A percentile compares a stretch with the other conserved stretches of the same genome.
These are phyloP conservation scores for Ranitomeya imitator DNA, from an alignment of 2,113 vertebrate genomes.

Conservation along the genomic window DNA sequence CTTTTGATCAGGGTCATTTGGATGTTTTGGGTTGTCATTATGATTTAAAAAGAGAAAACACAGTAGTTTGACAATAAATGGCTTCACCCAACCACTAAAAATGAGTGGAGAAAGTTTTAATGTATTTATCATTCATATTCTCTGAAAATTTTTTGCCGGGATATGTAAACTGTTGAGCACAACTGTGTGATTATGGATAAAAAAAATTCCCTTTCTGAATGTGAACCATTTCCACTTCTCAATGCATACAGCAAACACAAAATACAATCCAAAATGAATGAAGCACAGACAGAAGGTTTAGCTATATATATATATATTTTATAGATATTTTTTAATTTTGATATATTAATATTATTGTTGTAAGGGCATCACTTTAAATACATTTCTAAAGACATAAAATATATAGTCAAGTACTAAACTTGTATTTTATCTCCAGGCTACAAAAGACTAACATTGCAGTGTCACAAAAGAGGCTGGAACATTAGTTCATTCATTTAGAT, in stretches of 20 bases:
- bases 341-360: slow-evolving; percentile 67
- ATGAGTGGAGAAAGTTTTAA: too few relatives aligned
- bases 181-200: too few relatives aligned
- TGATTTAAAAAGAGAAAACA: too few relatives aligned
- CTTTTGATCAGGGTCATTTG: too few relatives aligned
- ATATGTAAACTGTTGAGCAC: too few relatives aligned
- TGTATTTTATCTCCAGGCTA: slow-evolving; percentile 74
- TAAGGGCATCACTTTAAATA: slow-evolving; percentile 77
- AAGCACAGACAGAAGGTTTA: slow-evolving; percentile 22
- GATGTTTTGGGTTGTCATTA: too few relatives aligned
- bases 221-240: not conserved
- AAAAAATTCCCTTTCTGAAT: too few relatives aligned
- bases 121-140: too few relatives aligned
- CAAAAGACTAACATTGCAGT: slow-evolving; percentile 84
- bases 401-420: slow-evolving; percentile 76
- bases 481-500: slow-evolving; percentile 66
- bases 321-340: slow-evolving; percentile 78
- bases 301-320: slow-evolving; percentile 72
- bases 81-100: too few relatives aligned
- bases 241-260: not conserved
- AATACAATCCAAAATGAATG: slow-evolving; percentile 9
- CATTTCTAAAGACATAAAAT: slow-evolving; percentile 81
- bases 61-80: too few relatives aligned
- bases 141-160: too few relatives aligned
- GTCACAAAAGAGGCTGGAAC: slow-evolving; percentile 77